Conservation (phyloP, 53 echinoderm and acorn worm genomes). For the Stichopus horrens region DNA sequence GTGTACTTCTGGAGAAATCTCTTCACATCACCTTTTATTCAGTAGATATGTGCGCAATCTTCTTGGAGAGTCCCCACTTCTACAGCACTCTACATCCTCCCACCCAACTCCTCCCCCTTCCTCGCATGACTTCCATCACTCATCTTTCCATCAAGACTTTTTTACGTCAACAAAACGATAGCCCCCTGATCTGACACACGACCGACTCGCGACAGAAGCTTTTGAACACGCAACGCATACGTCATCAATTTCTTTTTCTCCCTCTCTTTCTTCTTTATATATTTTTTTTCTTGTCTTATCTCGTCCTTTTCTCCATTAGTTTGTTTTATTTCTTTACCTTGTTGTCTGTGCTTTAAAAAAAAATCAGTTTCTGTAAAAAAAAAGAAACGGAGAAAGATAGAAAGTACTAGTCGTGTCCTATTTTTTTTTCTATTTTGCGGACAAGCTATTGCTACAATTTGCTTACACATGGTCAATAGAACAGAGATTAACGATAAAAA, state of each 20-base stretch:
- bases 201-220: slow-evolving; percentile 22
- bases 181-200: not conserved
- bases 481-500: slow-evolving; percentile 18
- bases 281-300: no score
- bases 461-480: slow-evolving; percentile 29
- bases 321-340: not conserved
- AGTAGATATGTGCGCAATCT: no score
- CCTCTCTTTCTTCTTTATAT: no score
- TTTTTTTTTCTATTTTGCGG: not conserved
- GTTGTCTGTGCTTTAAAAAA: not conserved
- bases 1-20: no score
- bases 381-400: not conserved
- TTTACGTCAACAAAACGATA: no score
- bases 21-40: no score
- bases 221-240: not conserved
- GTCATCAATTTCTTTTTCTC: not conserved
- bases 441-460: slow-evolving; percentile 6
- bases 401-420: not conserved
- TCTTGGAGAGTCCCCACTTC: no score
- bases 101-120: no score
- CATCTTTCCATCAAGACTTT: no score
- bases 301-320: no score
- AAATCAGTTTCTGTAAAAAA: not conserved
- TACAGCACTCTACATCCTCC: no score
- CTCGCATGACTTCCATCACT: no score